Evolutionary conservation across 2,113 vertebrate genomes (phyloP).

Genomic region (Corvus cornix): DNA sequence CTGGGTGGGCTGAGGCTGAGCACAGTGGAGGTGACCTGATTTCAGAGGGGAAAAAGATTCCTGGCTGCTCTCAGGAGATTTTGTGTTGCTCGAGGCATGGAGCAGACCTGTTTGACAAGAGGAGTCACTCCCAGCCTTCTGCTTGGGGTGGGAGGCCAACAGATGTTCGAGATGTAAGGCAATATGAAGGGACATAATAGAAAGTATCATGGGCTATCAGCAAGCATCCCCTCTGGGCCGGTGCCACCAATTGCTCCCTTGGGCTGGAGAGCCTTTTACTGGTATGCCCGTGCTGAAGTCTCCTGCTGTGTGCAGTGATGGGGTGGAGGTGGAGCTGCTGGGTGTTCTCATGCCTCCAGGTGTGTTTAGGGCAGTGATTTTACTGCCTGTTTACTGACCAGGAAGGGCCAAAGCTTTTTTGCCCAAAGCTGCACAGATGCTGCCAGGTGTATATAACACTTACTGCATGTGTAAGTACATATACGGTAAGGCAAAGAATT

Average conservation of each 20-base stretch:
- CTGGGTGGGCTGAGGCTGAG: background rate
- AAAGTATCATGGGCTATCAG: background rate
- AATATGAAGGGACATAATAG: background rate
- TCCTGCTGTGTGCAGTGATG: background rate
- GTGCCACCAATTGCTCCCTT: background rate
- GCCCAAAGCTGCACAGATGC: background rate
- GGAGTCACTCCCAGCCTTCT: background rate
- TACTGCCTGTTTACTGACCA: background rate
- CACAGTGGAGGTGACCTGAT: background rate
- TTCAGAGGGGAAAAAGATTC: background rate
- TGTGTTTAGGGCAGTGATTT: background rate
- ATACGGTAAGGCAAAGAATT: background rate
- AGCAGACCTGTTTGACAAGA: background rate
- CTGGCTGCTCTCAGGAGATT: background rate
- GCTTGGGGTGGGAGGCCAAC: background rate
- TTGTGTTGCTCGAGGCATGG: accelerated
- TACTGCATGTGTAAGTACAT: accelerated
- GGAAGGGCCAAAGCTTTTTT: background rate
- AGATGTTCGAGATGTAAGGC: background rate
- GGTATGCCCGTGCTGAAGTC: background rate
- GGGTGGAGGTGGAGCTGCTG: background rate
- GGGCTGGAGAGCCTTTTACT: background rate
- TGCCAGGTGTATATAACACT: background rate
- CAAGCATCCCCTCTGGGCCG: background rate
- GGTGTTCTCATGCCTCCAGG: background rate